Evolutionary conservation across 2,797 vertebrate genomes (phyloP), one percentile per base, ranked within the genome.

Genomic region (Cephalopachus bancanus): DNA sequence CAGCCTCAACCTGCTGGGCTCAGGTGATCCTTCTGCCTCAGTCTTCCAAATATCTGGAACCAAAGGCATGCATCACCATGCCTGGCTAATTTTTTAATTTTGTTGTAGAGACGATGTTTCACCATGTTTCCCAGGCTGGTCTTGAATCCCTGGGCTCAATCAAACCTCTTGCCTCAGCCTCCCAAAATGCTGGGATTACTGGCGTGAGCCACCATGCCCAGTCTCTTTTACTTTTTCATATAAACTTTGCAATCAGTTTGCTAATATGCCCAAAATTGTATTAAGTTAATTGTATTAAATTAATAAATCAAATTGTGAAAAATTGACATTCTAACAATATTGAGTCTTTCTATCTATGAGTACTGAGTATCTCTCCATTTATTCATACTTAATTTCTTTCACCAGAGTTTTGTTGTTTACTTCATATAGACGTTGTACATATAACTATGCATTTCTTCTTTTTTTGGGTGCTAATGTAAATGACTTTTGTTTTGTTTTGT

Each of bases 391-490:
- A 12, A 75, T 75, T 76, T 67, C 24, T 69, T 75, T 88, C 78
- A 92, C 44, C n/a, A 49, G 44, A 44, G 83, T n/a, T 69, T 89
- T 78, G 33, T 85, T 74, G 28, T 64, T 71, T n/a, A 20, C 30
- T 17, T 85, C 72, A 89, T 17, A 33, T 14, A 95, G n/a, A 78
- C 78, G 60, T 81, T 81, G 62, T 59, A 92, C 6, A 79, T 85
- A 44, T 83, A 16, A 7, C 53, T 87, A 76, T 26, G 3, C 60
- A 75, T 67, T 83, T 67, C 64, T 83, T 81, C 16, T 28, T 26
- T 69, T 83, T 81, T 75, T 74, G 11, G 33, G 2, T 76, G 33
- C 53, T 88, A 92, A 44, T 51, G 16, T 53, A 69, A 83, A 88
- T 44, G 8, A 37, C 8, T 44, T 44, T 44, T 44, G 44, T 44